phyloP scores from a whole-genome alignment of 1,140 invertebrate genomes.

The Cydia pomonella region DNA sequence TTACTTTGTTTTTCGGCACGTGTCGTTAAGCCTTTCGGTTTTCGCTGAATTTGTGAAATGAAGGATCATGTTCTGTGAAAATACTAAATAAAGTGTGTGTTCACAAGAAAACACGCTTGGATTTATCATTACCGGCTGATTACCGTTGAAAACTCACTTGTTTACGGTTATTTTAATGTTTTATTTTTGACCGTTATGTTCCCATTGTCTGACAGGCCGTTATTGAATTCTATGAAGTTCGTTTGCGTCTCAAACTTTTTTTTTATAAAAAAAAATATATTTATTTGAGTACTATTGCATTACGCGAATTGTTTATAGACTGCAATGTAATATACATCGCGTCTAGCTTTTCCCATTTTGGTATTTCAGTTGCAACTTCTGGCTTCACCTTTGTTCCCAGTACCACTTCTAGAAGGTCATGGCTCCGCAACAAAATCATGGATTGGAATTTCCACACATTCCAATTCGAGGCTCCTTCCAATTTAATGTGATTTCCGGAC shows the following conservation, averaged over 20 bases:
- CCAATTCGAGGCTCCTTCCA: too few relatives aligned
- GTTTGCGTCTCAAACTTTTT: background rate
- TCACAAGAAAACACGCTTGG: background rate
- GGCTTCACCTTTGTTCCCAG: too few relatives aligned
- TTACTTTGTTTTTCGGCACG: constrained; percentile 28
- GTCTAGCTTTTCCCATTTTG: too few relatives aligned
- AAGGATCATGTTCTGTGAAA: background rate
- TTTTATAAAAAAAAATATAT: background rate
- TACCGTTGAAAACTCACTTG: background rate
- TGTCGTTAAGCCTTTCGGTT: constrained; percentile 15
- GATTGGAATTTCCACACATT: too few relatives aligned
- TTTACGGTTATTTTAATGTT: constrained; percentile 13
- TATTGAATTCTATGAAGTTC: background rate
- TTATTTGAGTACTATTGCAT: too few relatives aligned
- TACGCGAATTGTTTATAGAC: too few relatives aligned
- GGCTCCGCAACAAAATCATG: too few relatives aligned
- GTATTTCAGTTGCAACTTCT: too few relatives aligned
- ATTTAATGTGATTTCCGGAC: too few relatives aligned
- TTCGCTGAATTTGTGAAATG: background rate
- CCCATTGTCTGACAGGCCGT: constrained; percentile 7
- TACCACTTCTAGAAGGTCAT: too few relatives aligned
- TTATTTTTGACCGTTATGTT: background rate
- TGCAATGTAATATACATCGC: too few relatives aligned
- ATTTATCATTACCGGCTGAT: background rate
- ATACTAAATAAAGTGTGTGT: background rate